Conservation (phyloP, 2,797 vertebrate genomes). For the Echiichthys vipera region DNA sequence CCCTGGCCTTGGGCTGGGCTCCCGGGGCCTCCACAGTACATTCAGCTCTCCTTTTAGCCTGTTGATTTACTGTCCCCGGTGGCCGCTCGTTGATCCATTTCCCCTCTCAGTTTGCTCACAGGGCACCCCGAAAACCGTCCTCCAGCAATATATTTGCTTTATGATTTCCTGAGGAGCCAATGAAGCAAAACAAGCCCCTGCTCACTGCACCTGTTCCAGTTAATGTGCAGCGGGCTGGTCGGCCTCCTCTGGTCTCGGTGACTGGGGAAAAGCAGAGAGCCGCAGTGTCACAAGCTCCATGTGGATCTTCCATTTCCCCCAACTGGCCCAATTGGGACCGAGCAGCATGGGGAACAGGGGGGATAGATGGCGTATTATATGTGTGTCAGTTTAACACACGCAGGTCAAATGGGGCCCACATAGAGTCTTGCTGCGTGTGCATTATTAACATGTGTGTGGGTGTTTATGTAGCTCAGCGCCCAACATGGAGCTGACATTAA, state of each 20-base stretch:
- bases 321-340: constrained; percentile 51
- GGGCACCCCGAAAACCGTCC: constrained; percentile 88
- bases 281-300: constrained; percentile 73
- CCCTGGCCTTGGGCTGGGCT: constrained; percentile 87
- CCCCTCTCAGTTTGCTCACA: constrained; percentile 88
- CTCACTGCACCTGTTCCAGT: constrained; percentile 89
- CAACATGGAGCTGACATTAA: constrained; percentile 85
- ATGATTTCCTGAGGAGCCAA: constrained; percentile 89
- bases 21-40: constrained; percentile 85
- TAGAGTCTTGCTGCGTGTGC: constrained; percentile 79
- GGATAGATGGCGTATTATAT: constrained; percentile 68
- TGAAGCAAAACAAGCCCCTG: constrained; percentile 83
- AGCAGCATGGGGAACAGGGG: constrained; percentile 58
- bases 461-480: constrained; percentile 80
- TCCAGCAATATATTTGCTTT: constrained; percentile 90
- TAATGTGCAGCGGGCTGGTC: constrained; percentile 75
- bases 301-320: constrained; percentile 83
- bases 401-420: constrained; percentile 80
- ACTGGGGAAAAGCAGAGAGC: constrained; percentile 75
- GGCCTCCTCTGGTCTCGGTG: constrained; percentile 75
- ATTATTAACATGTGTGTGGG: constrained; percentile 83
- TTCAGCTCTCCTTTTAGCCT: constrained; percentile 87
- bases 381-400: constrained; percentile 81
- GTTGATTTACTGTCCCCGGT: constrained; percentile 90
- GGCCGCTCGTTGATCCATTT: constrained; percentile 87